Conservation (phyloP, 2,797 vertebrate genomes). For the Gorsachius magnificus region DNA sequence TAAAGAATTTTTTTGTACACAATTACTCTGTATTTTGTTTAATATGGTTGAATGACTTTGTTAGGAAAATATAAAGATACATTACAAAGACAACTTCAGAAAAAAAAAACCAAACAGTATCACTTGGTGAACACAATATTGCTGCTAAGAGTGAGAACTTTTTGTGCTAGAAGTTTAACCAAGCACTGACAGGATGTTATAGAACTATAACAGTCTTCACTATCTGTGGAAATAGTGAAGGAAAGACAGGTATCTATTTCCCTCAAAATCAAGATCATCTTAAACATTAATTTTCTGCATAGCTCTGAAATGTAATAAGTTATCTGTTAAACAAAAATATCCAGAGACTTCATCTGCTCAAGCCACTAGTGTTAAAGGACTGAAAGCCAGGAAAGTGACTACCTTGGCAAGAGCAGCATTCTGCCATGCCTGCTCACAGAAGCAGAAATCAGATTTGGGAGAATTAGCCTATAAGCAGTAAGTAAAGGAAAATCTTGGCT, state of each 20-base stretch:
- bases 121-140: background rate
- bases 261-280: background rate
- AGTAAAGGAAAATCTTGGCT: background rate
- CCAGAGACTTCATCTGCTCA: background rate
- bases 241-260: background rate
- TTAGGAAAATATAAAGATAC: background rate
- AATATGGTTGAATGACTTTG: background rate
- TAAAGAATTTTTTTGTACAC: background rate
- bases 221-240: background rate
- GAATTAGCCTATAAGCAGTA: background rate
- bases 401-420: background rate
- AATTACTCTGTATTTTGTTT: background rate
- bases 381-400: background rate
- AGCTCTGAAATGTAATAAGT: background rate
- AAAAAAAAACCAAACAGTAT: accelerated
- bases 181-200: background rate
- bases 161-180: background rate
- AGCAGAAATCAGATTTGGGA: background rate
- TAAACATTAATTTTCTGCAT: background rate
- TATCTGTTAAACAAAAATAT: background rate
- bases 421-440: background rate
- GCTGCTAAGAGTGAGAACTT: background rate
- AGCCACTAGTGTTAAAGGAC: background rate
- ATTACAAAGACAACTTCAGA: background rate
- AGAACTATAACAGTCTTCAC: background rate